These are phyloP conservation scores for Brachypalpus laphriformis DNA, from an alignment of 2,888 invertebrate species.

Conservation along the genomic window DNA sequence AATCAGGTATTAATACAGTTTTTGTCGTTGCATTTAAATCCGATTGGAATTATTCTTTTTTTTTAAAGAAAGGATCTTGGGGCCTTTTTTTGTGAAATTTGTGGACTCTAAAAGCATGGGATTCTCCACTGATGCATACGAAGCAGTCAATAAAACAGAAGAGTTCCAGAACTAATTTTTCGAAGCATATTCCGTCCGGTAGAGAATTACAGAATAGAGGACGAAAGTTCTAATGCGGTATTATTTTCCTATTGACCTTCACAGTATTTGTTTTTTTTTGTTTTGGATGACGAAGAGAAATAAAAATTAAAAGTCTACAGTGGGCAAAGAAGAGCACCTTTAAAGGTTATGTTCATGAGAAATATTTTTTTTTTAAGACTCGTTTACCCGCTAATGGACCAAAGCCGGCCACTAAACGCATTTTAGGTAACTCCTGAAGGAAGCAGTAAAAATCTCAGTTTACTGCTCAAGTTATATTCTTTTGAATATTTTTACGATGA, in stretches of 20 bases:
- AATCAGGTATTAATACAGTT: too few species aligned
- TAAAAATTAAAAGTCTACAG: background rate
- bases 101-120: too few species aligned
- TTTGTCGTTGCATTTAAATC: background rate
- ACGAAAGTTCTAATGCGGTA: background rate
- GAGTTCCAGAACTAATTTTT: too few species aligned
- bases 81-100: background rate
- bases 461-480: conserved; percentile 14
- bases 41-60: background rate
- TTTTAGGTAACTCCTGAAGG: background rate
- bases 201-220: background rate
- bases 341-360: background rate
- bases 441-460: conserved; percentile 36
- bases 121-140: too few species aligned
- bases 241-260: background rate
- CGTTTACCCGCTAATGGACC: conserved; percentile 13
- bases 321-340: background rate
- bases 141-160: too few species aligned
- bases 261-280: background rate
- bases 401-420: background rate
- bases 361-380: background rate
- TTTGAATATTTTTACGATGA: conserved; percentile 1
- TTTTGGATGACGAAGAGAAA: background rate
- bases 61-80: too few species aligned
- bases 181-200: too few species aligned